These are phyloP conservation scores for Leptinotarsa defecta DNA, from an alignment of 1,140 invertebrate species.

Conservation along the genomic window DNA sequence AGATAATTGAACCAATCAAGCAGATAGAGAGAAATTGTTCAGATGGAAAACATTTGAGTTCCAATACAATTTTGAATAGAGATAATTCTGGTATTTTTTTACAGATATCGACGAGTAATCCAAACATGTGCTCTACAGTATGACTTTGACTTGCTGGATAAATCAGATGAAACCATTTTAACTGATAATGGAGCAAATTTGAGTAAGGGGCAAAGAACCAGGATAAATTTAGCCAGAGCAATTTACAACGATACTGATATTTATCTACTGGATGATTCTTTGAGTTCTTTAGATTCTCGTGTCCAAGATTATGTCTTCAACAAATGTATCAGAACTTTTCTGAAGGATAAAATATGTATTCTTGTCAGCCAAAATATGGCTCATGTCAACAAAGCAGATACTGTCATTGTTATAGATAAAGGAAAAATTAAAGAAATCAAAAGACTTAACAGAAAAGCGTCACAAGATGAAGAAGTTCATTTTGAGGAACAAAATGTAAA, in stretches of 20 bases:
- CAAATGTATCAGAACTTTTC: constrained; percentile 70
- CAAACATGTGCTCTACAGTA: constrained; percentile 41
- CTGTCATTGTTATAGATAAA: constrained; percentile 36
- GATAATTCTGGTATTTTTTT: background rate
- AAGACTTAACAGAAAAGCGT: constrained; percentile 36
- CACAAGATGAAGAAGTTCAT: constrained; percentile 37
- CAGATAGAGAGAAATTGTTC: too few species aligned
- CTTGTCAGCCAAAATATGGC: constrained; percentile 74
- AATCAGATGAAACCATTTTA: constrained; percentile 76
- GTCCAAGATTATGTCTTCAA: constrained; percentile 81
- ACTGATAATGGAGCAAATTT: constrained; percentile 80
- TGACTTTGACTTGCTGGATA: constrained; percentile 42
- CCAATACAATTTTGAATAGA: background rate
- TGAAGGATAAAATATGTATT: constrained; percentile 73
- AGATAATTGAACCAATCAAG: too few species aligned
- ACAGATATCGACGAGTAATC: constrained; percentile 33
- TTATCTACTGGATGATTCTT: constrained; percentile 80
- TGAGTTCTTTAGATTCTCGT: constrained; percentile 81
- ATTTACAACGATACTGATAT: constrained; percentile 80
- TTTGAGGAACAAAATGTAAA: constrained; percentile 19
- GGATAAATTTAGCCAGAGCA: constrained; percentile 85
- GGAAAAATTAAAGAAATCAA: constrained; percentile 41
- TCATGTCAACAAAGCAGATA: constrained; percentile 38
- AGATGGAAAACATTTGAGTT: background rate
- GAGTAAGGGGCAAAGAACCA: constrained; percentile 86